Conservation (phyloP, 2,113 vertebrate species). For the Ivindomyrus marchei region DNA sequence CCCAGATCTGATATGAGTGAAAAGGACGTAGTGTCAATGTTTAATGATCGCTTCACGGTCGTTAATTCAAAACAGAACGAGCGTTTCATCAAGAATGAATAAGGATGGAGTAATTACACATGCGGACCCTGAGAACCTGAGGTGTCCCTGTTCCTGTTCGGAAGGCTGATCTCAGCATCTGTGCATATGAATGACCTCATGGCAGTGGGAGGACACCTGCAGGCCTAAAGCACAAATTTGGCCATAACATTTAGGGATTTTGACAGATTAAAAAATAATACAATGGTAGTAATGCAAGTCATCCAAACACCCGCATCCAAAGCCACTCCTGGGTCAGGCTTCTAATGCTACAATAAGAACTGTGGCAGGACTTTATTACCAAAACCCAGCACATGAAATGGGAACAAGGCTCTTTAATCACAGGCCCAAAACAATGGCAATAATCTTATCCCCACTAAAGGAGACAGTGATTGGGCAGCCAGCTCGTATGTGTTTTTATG, state of each 20-base stretch:
- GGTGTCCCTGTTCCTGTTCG: conserved; percentile 26
- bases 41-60: neutral
- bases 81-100: neutral
- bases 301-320: neutral
- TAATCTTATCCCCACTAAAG: neutral
- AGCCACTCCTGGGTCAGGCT: neutral
- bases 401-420: neutral
- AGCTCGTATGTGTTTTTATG: neutral
- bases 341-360: neutral
- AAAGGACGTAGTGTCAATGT: neutral
- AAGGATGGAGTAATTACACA: neutral
- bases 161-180: conserved; percentile 30
- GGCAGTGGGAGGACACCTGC: neutral
- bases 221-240: neutral
- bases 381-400: neutral
- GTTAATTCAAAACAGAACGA: neutral
- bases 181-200: neutral
- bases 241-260: neutral
- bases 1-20: conserved; percentile 28
- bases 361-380: neutral
- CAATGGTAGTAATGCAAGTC: neutral
- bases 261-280: neutral
- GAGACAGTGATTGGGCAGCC: neutral
- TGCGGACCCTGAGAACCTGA: conserved; percentile 15
- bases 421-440: neutral